A percentile compares a stretch with the other conserved stretches of the same genome.
Evolutionary conservation across 2,113 vertebrate genomes (phyloP).

Genomic region (Vireo altiloquus): DNA sequence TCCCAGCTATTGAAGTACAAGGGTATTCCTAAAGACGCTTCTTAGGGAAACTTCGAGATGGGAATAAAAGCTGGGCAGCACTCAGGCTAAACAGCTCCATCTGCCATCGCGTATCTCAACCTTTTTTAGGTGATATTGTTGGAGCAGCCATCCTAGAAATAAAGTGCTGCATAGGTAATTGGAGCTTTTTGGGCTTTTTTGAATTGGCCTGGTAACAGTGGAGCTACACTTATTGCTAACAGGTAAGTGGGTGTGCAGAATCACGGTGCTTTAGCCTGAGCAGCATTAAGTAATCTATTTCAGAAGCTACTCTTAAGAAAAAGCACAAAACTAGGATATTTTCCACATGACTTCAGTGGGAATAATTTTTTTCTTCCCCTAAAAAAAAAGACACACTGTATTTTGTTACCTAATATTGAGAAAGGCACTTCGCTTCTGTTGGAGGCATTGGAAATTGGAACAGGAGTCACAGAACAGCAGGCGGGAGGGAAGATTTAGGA

Average conservation of each 20-base stretch:
- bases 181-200: neutral
- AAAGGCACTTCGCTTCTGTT: neutral
- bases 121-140: neutral
- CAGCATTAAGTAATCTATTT: neutral
- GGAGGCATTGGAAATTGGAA: neutral
- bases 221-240: neutral
- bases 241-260: neutral
- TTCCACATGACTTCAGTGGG: neutral
- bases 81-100: neutral
- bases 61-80: neutral
- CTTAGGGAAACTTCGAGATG: neutral
- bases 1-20: neutral
- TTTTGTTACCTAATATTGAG: neutral
- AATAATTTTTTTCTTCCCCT: neutral
- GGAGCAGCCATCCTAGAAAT: neutral
- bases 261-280: neutral
- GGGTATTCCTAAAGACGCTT: neutral
- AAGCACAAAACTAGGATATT: neutral
- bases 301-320: neutral
- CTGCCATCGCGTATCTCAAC: neutral
- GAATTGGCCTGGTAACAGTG: neutral
- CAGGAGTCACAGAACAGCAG: neutral
- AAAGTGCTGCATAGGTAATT: neutral
- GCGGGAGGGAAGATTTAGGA: rapidly evolving
- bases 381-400: neutral